Evolutionary conservation across 2,113 vertebrate genomes (phyloP).

Genomic region (Brachypteracias leptosomus): DNA sequence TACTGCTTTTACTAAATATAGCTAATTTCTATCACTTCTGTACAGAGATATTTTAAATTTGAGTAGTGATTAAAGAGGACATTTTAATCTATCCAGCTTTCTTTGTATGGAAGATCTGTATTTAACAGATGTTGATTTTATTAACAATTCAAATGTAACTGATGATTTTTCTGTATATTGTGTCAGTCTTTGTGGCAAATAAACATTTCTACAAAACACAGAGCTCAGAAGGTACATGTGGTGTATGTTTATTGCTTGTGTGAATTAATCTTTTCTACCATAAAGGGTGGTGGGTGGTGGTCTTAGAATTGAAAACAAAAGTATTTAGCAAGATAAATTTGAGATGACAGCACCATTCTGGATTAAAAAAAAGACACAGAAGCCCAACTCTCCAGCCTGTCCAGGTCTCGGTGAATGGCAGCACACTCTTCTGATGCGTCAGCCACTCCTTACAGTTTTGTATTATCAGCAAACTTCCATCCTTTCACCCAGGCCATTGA

Average conservation of each 20-base stretch:
- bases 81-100: neutral
- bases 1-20: constrained; percentile 11
- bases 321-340: neutral
- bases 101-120: constrained; percentile 1
- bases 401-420: too few relatives aligned
- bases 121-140: neutral
- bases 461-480: neutral
- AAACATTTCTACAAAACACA: constrained; percentile 8
- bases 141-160: constrained; percentile 1
- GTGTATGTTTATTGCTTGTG: neutral
- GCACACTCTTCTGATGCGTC: too few relatives aligned
- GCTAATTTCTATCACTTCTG: constrained; percentile 35
- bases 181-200: neutral
- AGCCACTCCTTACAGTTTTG: too few relatives aligned
- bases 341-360: neutral
- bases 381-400: neutral
- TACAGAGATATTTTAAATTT: neutral
- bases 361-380: neutral
- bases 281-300: neutral
- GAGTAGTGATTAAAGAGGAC: neutral
- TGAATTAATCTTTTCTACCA: neutral
- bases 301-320: constrained; percentile 9
- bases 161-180: neutral
- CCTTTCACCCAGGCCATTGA: neutral
- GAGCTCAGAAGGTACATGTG: neutral